Evolutionary conservation across 2,797 vertebrate genomes (phyloP), one percentile per base, ranked within the genome.

Genomic region (Microhierax caerulescens): DNA sequence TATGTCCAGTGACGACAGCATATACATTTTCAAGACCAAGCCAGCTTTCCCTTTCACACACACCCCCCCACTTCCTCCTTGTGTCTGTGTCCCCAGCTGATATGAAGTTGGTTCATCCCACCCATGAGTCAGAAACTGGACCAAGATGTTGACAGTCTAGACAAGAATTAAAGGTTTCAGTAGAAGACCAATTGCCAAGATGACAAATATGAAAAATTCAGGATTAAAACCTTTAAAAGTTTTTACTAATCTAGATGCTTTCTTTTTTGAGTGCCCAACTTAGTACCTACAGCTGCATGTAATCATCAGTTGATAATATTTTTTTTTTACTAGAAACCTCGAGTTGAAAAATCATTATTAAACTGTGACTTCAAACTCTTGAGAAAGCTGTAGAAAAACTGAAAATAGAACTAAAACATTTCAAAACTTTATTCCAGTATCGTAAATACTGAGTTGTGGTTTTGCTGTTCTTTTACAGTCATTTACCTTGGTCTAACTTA

Each of bases 31-130:
- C 57, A 83, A 79, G 23, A 6, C 54, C 43, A 53, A 90, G 25
- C 5, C 21, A 68, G 21, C 25, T 34, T 57, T 87, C 72, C 23
- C 81, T 56, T 73, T 78, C 63, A 25, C 18, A n/a, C n/a, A n/a
- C n/a, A n/a, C 41, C 59, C n/a, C n/a, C 39, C 59, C 36, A 30
- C 32, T 65, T 75, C 47, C 34, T 37, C 24, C 32, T 39, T 53
- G 11, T 5, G n/a, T 10, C n/a, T 74, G 8, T 69, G 37, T 53
- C 32, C 24, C 19, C 37, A 53, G 28, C 3, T 61, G 13, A 13
- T 14, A 48, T 0, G 2, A 85, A 90, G 27, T 65, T 65, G 65
- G n/a, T 48, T 75, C 0, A 0, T 69, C 67, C 21, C 59, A 69
- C 12, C 18, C 50, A 25, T 10, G 24, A 73, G 20, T 67, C 63